These are phyloP conservation scores for Ageneiosus marmoratus DNA, from an alignment of 2,113 vertebrate species.

Conservation along the genomic window DNA sequence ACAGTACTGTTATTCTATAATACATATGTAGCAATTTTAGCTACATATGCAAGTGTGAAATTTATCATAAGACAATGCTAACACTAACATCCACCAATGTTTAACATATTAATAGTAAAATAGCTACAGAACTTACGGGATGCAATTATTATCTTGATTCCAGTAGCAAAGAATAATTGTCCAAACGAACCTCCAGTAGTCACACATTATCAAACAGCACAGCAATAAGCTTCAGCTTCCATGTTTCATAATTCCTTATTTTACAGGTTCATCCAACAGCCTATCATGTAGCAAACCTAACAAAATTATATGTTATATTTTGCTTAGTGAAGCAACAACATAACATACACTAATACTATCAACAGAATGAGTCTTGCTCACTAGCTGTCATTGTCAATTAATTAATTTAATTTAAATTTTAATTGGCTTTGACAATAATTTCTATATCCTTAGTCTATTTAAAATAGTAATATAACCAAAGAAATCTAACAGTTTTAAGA, in stretches of 20 bases:
- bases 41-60: not conserved
- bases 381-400: slow-evolving; percentile 9
- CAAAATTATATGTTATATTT: not conserved
- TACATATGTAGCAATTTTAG: not conserved
- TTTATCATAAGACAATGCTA: not conserved
- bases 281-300: not conserved
- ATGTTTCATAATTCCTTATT: not conserved
- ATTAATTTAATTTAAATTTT: slow-evolving; percentile 16
- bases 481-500: not conserved
- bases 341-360: not conserved
- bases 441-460: not conserved
- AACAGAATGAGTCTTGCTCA: not conserved
- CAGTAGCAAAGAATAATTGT: slow-evolving; percentile 43
- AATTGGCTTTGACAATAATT: not conserved
- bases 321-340: not conserved
- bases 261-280: not conserved
- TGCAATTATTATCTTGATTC: slow-evolving; percentile 27
- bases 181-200: not conserved
- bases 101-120: not conserved
- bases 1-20: not conserved
- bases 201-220: slow-evolving; percentile 36
- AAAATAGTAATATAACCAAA: not conserved
- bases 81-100: not conserved
- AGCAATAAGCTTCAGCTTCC: slow-evolving; percentile 24
- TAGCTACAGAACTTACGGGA: slow-evolving; percentile 26